These are phyloP conservation scores for Rallus limicola DNA, from an alignment of 2,113 vertebrate species.

Conservation along the genomic window DNA sequence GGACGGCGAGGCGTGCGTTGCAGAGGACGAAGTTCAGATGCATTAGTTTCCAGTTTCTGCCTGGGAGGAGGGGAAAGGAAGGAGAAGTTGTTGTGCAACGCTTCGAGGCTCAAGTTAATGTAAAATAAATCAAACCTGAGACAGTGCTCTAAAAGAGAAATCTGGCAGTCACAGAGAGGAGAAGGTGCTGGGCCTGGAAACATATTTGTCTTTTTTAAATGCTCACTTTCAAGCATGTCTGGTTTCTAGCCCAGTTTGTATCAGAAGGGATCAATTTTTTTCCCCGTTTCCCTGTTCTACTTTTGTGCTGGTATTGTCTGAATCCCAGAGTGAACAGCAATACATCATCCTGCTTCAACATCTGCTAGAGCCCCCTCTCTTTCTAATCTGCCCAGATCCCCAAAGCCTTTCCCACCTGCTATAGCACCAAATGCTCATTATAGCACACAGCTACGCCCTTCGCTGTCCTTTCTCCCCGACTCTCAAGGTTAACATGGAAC, in stretches of 20 bases:
- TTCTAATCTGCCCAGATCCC: constrained; percentile 83
- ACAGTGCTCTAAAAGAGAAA: constrained; percentile 53
- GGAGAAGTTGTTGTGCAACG: not conserved
- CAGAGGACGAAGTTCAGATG: not conserved
- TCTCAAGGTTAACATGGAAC: constrained; percentile 84
- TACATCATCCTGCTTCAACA: constrained; percentile 86
- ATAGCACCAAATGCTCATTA: constrained; percentile 83
- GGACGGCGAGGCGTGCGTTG: not conserved
- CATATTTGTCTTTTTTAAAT: constrained; percentile 72
- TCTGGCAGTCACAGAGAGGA: constrained; percentile 13
- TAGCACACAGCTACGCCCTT: constrained; percentile 78
- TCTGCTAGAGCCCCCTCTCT: constrained; percentile 83
- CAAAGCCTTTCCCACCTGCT: constrained; percentile 86
- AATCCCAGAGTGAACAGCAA: constrained; percentile 83
- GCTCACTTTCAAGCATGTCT: constrained; percentile 67
- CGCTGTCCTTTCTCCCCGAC: constrained; percentile 75
- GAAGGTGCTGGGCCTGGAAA: constrained; percentile 53
- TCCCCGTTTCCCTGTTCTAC: constrained; percentile 74
- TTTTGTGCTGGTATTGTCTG: constrained; percentile 80
- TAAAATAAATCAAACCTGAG: constrained; percentile 54
- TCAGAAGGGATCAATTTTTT: constrained; percentile 76
- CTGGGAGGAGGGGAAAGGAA: not conserved
- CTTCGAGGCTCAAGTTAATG: constrained; percentile 21
- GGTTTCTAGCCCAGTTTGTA: constrained; percentile 73
- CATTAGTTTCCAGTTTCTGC: not conserved